Base-by-base conservation (phyloP, 2,888 invertebrate genomes). In the Tenthredo mesomela region DNA sequence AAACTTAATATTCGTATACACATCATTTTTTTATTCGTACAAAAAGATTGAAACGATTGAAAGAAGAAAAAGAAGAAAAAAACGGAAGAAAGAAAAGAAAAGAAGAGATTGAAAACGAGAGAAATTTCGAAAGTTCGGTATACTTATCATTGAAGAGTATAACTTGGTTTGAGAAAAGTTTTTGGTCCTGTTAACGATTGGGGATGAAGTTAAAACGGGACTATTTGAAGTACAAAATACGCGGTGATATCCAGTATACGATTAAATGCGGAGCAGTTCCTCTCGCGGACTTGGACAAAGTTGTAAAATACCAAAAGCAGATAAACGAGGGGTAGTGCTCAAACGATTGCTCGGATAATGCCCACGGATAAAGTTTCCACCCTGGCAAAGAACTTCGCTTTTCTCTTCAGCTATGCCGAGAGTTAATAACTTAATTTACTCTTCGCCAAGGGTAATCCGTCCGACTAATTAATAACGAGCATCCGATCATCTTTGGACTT, bases 221-320 rank as follows among this genome's bases (percentile, higher is more conserved):
- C 77, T 47, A 77, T 77, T 77, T 50, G 47, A 29, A 77, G 77
- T 73, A 80, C 77, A 29, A 80, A 80, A 80, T 40, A 43, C 33
- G 37, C 54, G 37, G 37, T 58, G 58, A 61, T 58, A 80, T 61
- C 61, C 15, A 12, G 4, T 2, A 2, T n/a, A 33, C 47, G 37
- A 37, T 21, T n/a, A 33, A 29, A 33, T 29, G 50, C 33, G 54
- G n/a, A n/a, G 47, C n/a, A 61, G 80, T 80, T 40, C 50, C 61
- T 80, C 29, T 2, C 37, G 10, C n/a, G 54, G 80, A 80, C 80
- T 80, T 80, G 21, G 61, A 61, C 58, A 80, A 80, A 80, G 80
- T 80, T 80, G 80, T 80, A 58, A 80, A 80, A 80, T 80, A 61
- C 37, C 80, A 80, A 80, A 80, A 80, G 80, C 80, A 80, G 80